Evolutionary conservation across 1,140 invertebrate genomes (phyloP), one percentile per base, ranked within the genome.

Genomic region (Apolygus lucorum): DNA sequence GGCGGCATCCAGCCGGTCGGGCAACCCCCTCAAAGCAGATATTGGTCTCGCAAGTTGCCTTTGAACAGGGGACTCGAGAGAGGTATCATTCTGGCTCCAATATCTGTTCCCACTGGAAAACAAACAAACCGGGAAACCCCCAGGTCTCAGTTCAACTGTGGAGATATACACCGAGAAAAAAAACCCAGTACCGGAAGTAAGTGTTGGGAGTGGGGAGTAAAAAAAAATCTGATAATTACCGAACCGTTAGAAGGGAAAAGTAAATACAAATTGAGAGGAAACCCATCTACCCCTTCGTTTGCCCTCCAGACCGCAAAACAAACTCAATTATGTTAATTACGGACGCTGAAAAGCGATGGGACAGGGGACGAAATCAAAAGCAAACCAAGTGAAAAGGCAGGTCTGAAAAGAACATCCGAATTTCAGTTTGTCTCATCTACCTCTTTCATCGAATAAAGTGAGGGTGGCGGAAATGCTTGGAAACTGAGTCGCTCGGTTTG

Each of bases 41-140:
- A 89, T 88, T 52, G 81, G 79, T 72, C 84, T 83, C 0, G 89
- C 88, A 77, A 90, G 90, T 2, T 84, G 84, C 0, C 74, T 75
- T 76, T 90, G 87, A 78, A 90, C 83, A 21, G 73, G 76, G 54
- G 74, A 75, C 0, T 59, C 11, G 22, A 22, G 54, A 59, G 54
- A 22, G 54, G 76, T 77, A 74, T 89, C 87, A 74, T 90, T 84
- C 72, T 83, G 89, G 66, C 87, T 79, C 86, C 88, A 90, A 78
- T 88, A 90, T 68, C 81, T 73, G 71, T 87, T 79, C 13, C 82
- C 81, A 70, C 83, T 83, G 70, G 84, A 86, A 66, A 85, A 76
- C 72, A 85, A 86, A 0, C n/a, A n/a, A n/a, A n/a, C n/a, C n/a
- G n/a, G n/a, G n/a, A n/a, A n/a, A n/a, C n/a, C n/a, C n/a, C n/a